These are phyloP conservation scores for Sipha flava DNA, from an alignment of 1,140 invertebrate species.

Conservation along the genomic window DNA sequence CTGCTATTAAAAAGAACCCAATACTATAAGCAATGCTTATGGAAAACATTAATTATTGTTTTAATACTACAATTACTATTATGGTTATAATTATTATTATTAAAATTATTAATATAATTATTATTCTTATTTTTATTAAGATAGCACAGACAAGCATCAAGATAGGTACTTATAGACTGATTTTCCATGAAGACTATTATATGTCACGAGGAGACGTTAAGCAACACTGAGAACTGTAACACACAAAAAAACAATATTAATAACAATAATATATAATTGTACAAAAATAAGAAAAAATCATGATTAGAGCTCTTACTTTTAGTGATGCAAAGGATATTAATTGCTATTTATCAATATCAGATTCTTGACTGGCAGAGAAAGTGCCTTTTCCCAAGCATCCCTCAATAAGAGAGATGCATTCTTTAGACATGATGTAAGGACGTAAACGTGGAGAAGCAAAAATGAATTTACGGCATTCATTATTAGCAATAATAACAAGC, in stretches of 20 bases:
- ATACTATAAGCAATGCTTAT: constrained; percentile 26
- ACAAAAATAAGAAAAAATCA: neutral
- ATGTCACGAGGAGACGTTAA: constrained; percentile 31
- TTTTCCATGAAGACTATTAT: constrained; percentile 26
- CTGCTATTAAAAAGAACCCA: neutral
- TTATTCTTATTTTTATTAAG: constrained; percentile 10
- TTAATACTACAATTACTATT: constrained; percentile 8
- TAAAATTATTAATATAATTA: constrained; percentile 9
- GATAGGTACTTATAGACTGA: constrained; percentile 25
- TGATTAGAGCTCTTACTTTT: neutral
- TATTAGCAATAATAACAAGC: constrained; percentile 25
- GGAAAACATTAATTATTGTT: constrained; percentile 18
- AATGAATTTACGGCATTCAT: constrained; percentile 23
- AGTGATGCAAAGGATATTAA: constrained; percentile 31
- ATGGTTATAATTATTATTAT: constrained; percentile 7
- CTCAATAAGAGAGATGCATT: constrained; percentile 9
- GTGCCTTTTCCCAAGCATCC: constrained; percentile 17
- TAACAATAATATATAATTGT: neutral
- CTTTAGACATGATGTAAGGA: constrained; percentile 6
- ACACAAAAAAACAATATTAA: neutral
- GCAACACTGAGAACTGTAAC: constrained; percentile 23
- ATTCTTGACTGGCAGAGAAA: constrained; percentile 10
- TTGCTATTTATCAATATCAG: constrained; percentile 28
- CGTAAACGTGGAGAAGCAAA: constrained; percentile 26
- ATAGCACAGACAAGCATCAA: constrained; percentile 25